These are phyloP conservation scores for Oxyruncus cristatus DNA, from an alignment of 2,113 vertebrate species.

Conservation along the genomic window DNA sequence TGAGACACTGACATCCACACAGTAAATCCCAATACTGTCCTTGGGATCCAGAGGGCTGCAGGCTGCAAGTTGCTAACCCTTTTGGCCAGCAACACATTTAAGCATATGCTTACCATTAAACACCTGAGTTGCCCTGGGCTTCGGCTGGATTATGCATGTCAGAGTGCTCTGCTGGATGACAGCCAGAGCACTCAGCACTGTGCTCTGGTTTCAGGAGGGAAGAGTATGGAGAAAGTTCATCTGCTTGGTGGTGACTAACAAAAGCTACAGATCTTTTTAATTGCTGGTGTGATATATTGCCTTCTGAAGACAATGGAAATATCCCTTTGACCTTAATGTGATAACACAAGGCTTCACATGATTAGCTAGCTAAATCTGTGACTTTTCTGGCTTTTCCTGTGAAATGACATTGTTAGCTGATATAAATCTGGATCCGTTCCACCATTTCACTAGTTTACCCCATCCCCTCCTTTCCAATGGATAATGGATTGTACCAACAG, in stretches of 20 bases:
- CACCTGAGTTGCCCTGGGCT: neutral
- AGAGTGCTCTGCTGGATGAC: neutral
- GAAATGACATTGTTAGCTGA: neutral
- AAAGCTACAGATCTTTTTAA: neutral
- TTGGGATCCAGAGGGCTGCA: neutral
- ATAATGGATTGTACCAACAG: neutral
- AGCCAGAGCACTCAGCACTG: neutral
- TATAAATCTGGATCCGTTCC: neutral
- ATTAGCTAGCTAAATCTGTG: neutral
- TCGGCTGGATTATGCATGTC: neutral
- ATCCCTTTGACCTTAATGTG: neutral
- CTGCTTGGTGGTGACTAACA: neutral
- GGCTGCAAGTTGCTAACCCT: neutral
- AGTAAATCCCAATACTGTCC: rapidly evolving
- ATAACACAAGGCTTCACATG: neutral
- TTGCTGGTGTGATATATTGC: neutral
- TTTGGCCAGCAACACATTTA: neutral
- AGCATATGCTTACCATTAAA: neutral
- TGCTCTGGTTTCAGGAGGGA: neutral
- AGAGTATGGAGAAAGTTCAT: neutral
- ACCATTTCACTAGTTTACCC: neutral
- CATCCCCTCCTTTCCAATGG: neutral
- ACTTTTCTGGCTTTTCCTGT: neutral
- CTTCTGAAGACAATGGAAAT: neutral
- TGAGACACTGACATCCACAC: neutral